Percentiles rank a stretch among this genome's conserved stretches.
Evolutionary conservation across 2,797 vertebrate genomes (phyloP).

Genomic region (Sebastes alutus): DNA sequence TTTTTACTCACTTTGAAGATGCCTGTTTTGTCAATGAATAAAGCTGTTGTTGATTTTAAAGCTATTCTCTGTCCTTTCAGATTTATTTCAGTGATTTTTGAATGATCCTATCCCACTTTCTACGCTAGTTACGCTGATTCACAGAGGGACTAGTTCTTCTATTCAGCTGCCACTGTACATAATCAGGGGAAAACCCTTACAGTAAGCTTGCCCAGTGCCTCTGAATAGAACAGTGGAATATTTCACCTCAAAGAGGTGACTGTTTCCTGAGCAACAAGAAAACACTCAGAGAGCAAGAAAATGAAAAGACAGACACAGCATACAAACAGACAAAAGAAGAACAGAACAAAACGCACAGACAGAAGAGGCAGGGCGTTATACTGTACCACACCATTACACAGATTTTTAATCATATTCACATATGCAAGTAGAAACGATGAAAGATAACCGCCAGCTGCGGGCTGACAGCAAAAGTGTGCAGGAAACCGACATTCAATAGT

Average conservation of each 20-base stretch:
- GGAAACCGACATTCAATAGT: not conserved
- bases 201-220: slow-evolving; percentile 16
- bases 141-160: slow-evolving; percentile 1
- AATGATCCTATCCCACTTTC: not conserved
- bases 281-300: slow-evolving; percentile 19
- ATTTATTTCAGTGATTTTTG: not conserved
- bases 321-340: slow-evolving; percentile 13
- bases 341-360: not conserved
- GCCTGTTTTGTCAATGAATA: not conserved
- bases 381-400: not conserved
- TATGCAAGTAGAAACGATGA: not conserved
- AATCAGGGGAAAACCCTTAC: slow-evolving; percentile 50
- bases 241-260: slow-evolving; percentile 52
- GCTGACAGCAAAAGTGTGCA: not conserved
- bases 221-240: slow-evolving; percentile 52
- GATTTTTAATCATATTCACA: slow-evolving; percentile 12
- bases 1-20: not conserved
- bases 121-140: slow-evolving; percentile 3
- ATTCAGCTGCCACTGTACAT: slow-evolving; percentile 3
- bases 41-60: not conserved
- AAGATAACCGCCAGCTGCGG: not conserved
- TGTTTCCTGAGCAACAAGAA: slow-evolving; percentile 61
- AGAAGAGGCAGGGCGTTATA: not conserved
- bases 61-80: not conserved
- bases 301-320: slow-evolving; percentile 6